Base-by-base conservation (phyloP, 2,797 vertebrate genomes). In the Pyrocephalus nanus region DNA sequence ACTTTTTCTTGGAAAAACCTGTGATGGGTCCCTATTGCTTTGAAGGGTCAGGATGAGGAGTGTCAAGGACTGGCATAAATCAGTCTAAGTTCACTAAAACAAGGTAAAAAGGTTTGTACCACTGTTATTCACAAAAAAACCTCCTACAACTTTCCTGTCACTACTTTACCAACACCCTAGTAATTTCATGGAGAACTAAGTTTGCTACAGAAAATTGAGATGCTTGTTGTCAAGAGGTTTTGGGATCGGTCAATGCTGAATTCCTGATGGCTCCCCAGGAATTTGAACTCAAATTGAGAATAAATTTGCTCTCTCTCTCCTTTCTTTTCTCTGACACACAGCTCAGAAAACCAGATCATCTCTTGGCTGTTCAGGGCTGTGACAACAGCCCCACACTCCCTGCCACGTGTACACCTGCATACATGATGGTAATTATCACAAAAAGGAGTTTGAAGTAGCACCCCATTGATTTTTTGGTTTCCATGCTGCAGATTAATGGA, bases 391-490 rank as follows among this genome's bases (percentile, higher is more conserved):
- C 15, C 73, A 6, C 1, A 1, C 65, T 83, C 26, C 38, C 51
- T 88, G 81, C 81, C 51, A 34, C 4, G 5, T 51, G 29, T 21
- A 15, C 75, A 72, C 47, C 90, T 86, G 71, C 75, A 50, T 69
- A 67, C 69, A 40, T 51, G 79, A 76, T 93, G 60, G 40, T 86
- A 82, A 94, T 90, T 88, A 91, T 50, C 67, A 65, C 82, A 82
- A 71, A 84, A 93, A 92, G 85, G 73, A 80, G 83, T 81, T 92
- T 70, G 85, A 91, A 94, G 93, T 83, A 93, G 72, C 62, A 92
- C 64, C 58, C 74, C 81, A 97, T 96, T 96, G 95, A 96, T 96
- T 97, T 95, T 95, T 84, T 96, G 61, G 92, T 95, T 96, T 86
- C 83, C 47, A n/a, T 57, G 64, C 87, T 90, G 85, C 86, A 95